Percentiles rank a stretch among this genome's conserved stretches.
Evolutionary conservation across 1,140 invertebrate genomes (phyloP).

Genomic region (Oscheius sp.): DNA sequence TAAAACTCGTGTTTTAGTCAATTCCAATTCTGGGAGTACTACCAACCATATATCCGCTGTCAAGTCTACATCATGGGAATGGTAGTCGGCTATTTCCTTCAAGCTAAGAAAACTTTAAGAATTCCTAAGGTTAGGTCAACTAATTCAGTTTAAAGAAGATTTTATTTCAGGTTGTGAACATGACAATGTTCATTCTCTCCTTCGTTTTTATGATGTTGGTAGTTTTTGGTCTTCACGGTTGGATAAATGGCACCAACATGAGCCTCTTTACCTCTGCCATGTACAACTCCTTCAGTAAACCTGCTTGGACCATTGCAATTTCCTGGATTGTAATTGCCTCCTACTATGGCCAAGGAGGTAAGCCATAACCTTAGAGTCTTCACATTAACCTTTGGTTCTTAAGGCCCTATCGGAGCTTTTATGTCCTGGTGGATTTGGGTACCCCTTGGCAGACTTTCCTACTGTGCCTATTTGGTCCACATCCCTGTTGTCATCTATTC

Average conservation of each 20-base stretch:
- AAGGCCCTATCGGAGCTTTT: conserved; percentile 26
- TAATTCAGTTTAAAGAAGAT: neutral
- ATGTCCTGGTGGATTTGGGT: conserved; percentile 33
- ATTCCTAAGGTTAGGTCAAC: conserved; percentile 8
- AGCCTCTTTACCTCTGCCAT: conserved; percentile 23
- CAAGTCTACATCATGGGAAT: conserved; percentile 46
- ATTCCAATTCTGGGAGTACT: conserved; percentile 24
- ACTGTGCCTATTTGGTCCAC: conserved; percentile 34
- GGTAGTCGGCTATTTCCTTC: conserved; percentile 38
- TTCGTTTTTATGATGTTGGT: conserved; percentile 6
- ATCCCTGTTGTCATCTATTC: conserved; percentile 19
- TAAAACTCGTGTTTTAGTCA: neutral
- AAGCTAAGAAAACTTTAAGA: conserved; percentile 32
- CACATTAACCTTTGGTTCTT: neutral
- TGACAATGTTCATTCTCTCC: neutral
- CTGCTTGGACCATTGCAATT: conserved; percentile 25
- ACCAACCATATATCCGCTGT: conserved; percentile 39
- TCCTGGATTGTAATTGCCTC: conserved; percentile 38
- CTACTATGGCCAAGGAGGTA: conserved; percentile 39
- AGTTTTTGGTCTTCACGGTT: conserved; percentile 28
- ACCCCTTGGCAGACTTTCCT: conserved; percentile 27
- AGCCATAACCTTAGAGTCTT: neutral
- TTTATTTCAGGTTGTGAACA: neutral
- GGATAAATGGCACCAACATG: conserved; percentile 27
- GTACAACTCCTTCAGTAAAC: conserved; percentile 34